These are phyloP conservation scores for Andrena minutula DNA, from an alignment of 2,888 invertebrate genomes.

Conservation along the genomic window DNA sequence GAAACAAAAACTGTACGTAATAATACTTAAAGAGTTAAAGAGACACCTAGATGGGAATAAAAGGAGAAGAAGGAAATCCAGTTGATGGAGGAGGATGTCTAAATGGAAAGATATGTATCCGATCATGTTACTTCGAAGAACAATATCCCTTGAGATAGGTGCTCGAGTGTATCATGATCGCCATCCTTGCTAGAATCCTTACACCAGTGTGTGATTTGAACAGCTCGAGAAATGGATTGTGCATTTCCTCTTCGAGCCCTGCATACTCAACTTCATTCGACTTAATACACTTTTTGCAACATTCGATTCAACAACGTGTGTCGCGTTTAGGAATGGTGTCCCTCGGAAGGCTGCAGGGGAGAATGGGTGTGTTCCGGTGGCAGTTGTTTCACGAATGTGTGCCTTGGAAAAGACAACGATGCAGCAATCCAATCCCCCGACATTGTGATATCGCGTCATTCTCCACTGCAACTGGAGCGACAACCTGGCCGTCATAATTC, in stretches of 20 bases:
- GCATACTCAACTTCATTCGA: too few relatives aligned
- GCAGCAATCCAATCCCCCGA: conserved; percentile 31
- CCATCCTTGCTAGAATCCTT: background rate
- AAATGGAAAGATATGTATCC: conserved; percentile 34
- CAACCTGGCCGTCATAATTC: conserved; percentile 43
- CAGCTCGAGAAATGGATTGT: too few relatives aligned
- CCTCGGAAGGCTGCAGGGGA: conserved; percentile 3
- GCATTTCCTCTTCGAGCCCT: too few relatives aligned
- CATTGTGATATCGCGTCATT: conserved; percentile 16
- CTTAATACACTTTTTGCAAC: background rate
- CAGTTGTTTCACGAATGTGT: background rate
- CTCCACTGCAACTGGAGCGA: background rate
- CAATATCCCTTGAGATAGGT: background rate
- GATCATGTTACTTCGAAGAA: conserved; percentile 4
- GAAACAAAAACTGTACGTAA: background rate
- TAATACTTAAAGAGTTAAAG: background rate
- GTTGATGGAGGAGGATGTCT: background rate
- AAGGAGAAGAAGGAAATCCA: background rate
- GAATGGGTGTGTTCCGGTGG: background rate
- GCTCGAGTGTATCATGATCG: background rate
- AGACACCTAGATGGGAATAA: background rate
- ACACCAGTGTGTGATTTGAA: background rate
- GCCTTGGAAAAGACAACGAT: conserved; percentile 29
- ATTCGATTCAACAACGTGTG: background rate
- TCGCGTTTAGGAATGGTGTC: background rate